These are phyloP conservation scores for Microplitis deprimator DNA, from an alignment of 2,888 invertebrate genomes.

Conservation along the genomic window DNA sequence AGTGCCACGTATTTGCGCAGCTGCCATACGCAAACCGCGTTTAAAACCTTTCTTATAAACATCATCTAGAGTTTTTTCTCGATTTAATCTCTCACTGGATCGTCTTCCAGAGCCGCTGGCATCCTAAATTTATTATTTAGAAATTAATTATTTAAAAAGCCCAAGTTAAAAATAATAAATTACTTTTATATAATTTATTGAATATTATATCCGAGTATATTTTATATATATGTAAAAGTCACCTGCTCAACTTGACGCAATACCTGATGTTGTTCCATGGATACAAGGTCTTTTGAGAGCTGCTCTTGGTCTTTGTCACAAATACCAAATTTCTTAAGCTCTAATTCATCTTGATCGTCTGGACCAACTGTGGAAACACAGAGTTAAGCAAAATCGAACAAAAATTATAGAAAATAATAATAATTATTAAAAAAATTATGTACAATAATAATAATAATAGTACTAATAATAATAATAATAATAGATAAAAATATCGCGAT, in stretches of 20 bases:
- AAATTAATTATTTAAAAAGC: not conserved
- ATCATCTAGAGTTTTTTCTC: constrained; percentile 19
- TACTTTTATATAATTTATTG: not conserved
- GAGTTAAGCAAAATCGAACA: not conserved
- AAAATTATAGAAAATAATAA: not conserved
- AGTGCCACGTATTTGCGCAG: constrained; percentile 46
- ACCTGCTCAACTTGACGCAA: constrained; percentile 50
- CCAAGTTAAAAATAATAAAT: not conserved
- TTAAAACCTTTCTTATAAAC: constrained; percentile 23
- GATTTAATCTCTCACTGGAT: constrained; percentile 15
- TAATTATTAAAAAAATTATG: not conserved
- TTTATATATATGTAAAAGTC: constrained; percentile 12
- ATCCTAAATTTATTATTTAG: constrained; percentile 14
- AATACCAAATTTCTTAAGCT: constrained; percentile 63
- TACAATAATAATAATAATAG: not conserved
- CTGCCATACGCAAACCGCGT: constrained; percentile 17
- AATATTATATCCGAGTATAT: not conserved
- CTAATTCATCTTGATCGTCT: constrained; percentile 65
- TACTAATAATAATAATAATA: not conserved
- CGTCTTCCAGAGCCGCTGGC: constrained; percentile 19
- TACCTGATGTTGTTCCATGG: constrained; percentile 59
- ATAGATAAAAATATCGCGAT: constrained; percentile 9
- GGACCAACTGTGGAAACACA: constrained; percentile 47
- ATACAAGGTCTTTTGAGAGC: constrained; percentile 56
- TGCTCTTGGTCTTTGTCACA: constrained; percentile 49